Evolutionary conservation across 2,888 invertebrate species (phyloP).

Genomic region (Pyrocoelia pectoralis): DNA sequence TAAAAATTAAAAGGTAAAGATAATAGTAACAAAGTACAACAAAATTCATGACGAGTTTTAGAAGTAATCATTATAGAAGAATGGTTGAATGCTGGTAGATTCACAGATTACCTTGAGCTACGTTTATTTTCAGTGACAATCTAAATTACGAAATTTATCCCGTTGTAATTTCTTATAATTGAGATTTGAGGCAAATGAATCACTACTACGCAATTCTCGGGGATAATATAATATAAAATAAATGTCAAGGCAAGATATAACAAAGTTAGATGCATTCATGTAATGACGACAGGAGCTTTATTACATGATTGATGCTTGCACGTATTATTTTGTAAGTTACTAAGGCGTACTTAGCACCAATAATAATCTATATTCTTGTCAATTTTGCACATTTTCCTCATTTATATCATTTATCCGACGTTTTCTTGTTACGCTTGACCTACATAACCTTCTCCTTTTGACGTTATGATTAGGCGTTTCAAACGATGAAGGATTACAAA

Average conservation of each 20-base stretch:
- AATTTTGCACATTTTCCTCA: conserved; percentile 32
- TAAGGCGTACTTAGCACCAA: conserved; percentile 26
- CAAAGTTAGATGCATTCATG: neutral
- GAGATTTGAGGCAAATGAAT: too few relatives aligned
- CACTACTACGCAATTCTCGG: too few relatives aligned
- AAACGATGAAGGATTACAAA: conserved; percentile 35
- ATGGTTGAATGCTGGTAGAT: too few relatives aligned
- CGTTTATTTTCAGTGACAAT: too few relatives aligned
- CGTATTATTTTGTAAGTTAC: conserved; percentile 27
- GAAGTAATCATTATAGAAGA: too few relatives aligned
- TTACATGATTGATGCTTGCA: conserved; percentile 8
- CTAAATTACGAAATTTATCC: too few relatives aligned
- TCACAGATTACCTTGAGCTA: too few relatives aligned
- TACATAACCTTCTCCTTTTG: conserved; percentile 30
- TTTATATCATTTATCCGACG: conserved; percentile 36
- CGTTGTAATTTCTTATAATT: too few relatives aligned
- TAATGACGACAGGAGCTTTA: conserved; percentile 4
- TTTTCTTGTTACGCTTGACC: conserved; percentile 37
- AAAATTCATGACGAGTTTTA: too few relatives aligned
- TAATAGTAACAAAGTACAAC: too few relatives aligned
- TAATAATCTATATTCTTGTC: conserved; percentile 35
- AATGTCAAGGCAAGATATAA: neutral
- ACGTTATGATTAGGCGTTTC: conserved; percentile 33
- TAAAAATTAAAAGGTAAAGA: too few relatives aligned
- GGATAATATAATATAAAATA: neutral